Percentiles rank a stretch among this genome's conserved stretches.
Evolutionary conservation across 2,888 invertebrate genomes (phyloP).

Genomic region (Tortricodes alternella): DNA sequence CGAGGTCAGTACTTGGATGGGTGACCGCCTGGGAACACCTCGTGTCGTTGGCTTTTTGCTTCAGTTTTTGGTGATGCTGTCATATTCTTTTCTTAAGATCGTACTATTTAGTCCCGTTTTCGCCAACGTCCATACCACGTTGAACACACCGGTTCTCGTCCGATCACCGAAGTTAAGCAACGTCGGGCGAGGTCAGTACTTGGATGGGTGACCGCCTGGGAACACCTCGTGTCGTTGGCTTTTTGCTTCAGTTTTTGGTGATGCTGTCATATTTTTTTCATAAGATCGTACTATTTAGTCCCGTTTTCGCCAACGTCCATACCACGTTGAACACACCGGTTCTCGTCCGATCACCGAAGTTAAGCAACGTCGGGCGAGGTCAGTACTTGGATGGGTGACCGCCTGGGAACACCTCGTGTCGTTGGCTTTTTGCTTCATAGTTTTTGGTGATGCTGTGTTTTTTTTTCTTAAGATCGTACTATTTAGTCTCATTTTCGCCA

Average conservation of each 20-base stretch:
- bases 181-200: slow-evolving; percentile 47
- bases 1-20: slow-evolving; percentile 45
- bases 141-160: slow-evolving; percentile 44
- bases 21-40: slow-evolving; percentile 41
- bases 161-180: slow-evolving; percentile 56
- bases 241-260: no score
- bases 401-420: slow-evolving; percentile 39
- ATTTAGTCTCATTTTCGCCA: no score
- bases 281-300: no score
- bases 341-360: slow-evolving; percentile 53
- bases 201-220: slow-evolving; percentile 43
- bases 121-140: slow-evolving; percentile 40
- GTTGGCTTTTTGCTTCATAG: slow-evolving; percentile 38
- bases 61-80: no score
- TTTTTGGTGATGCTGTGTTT: no score
- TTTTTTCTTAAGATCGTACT: no score
- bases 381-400: slow-evolving; percentile 44
- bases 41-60: slow-evolving; percentile 38
- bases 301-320: slow-evolving; percentile 39
- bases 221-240: slow-evolving; percentile 39
- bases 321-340: slow-evolving; percentile 42
- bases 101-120: no score
- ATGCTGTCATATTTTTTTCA: no score
- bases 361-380: slow-evolving; percentile 51
- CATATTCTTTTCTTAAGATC: no score